A percentile compares a stretch with the other conserved stretches of the same genome.
phyloP scores from a whole-genome alignment of 2,113 vertebrate species.

The Oplegnathus fasciatus region DNA sequence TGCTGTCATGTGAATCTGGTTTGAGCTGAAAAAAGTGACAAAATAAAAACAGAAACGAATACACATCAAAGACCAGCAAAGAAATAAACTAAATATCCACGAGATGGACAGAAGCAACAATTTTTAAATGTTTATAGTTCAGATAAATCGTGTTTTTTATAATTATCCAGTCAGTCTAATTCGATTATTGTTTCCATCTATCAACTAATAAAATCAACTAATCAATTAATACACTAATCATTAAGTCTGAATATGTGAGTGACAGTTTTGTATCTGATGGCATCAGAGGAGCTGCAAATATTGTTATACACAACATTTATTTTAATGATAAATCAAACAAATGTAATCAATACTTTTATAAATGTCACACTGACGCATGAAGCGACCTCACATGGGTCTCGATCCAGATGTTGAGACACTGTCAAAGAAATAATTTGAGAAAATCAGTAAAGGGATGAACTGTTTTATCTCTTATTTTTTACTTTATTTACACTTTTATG shows the following conservation, averaged over 20 bases:
- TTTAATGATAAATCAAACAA: not conserved
- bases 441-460: not conserved
- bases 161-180: not conserved
- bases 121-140: not conserved
- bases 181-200: not conserved
- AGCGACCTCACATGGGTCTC: not conserved
- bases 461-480: not conserved
- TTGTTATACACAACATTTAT: not conserved
- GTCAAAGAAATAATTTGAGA: not conserved
- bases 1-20: too few species aligned
- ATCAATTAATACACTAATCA: not conserved
- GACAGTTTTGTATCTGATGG: not conserved
- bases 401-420: not conserved
- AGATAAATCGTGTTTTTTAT: not conserved
- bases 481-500: not conserved
- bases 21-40: too few species aligned
- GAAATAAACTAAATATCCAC: not conserved
- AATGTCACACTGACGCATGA: not conserved
- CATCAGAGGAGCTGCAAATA: not conserved
- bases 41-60: too few species aligned
- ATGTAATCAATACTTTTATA: not conserved
- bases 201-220: not conserved
- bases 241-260: not conserved
- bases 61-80: not conserved
- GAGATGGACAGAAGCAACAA: too few species aligned